A percentile compares a stretch with the other conserved stretches of the same genome.
phyloP scores from a whole-genome alignment of 2,113 vertebrate species.

The Pionites leucogaster region DNA sequence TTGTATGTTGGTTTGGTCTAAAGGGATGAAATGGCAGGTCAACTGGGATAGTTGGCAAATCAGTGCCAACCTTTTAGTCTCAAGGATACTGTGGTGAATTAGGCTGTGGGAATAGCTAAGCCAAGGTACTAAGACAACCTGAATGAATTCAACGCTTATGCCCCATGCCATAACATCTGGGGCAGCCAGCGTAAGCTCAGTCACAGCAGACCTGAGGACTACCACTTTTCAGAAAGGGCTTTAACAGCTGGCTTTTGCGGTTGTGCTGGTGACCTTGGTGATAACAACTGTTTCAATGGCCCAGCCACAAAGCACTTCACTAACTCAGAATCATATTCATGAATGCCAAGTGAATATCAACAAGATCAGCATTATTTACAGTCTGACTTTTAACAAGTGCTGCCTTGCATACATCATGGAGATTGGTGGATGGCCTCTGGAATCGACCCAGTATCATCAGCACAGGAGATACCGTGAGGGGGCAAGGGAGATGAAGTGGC shows the following conservation, averaged over 20 bases:
- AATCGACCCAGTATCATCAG: neutral
- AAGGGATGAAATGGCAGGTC: neutral
- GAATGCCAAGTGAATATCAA: slow-evolving; percentile 56
- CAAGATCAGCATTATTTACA: slow-evolving; percentile 62
- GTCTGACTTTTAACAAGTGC: slow-evolving; percentile 38
- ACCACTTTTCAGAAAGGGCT: neutral
- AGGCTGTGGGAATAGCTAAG: neutral
- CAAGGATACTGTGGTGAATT: neutral
- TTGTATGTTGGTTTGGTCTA: neutral
- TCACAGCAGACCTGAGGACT: neutral
- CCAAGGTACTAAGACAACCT: neutral
- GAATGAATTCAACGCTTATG: neutral
- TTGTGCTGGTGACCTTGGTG: neutral
- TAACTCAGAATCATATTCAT: slow-evolving; percentile 10
- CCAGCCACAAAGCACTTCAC: neutral
- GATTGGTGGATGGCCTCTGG: slow-evolving; percentile 28
- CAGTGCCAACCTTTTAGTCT: neutral
- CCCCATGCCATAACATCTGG: neutral
- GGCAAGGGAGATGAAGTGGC: slow-evolving; percentile 47
- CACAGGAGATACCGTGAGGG: neutral
- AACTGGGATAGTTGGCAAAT: neutral
- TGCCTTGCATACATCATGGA: slow-evolving; percentile 31
- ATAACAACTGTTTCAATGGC: neutral
- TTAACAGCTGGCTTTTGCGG: rapidly evolving
- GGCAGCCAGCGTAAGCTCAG: neutral